phyloP scores from a whole-genome alignment of 2,888 invertebrate genomes.

The Macaria liturata region DNA sequence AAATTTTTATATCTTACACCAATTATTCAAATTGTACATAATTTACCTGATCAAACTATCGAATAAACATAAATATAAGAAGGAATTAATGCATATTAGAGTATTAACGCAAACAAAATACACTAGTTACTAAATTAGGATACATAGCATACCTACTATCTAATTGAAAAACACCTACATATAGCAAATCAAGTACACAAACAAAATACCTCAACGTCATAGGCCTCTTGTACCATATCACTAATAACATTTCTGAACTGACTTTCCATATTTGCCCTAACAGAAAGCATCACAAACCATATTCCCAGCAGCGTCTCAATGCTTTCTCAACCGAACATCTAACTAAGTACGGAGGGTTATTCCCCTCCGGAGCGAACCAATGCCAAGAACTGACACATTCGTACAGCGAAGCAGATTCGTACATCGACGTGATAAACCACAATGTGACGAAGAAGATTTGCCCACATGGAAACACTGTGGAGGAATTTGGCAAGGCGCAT shows the following conservation, averaged over 20 bases:
- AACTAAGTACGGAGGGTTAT: constrained; percentile 76
- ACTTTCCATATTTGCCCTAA: constrained; percentile 67
- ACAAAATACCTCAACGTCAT: constrained; percentile 27
- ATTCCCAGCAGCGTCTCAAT: constrained; percentile 80
- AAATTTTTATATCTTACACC: constrained; percentile 5
- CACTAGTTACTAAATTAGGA: too few relatives aligned
- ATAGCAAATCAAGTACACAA: too few relatives aligned
- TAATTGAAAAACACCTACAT: too few relatives aligned
- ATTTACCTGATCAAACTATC: too few relatives aligned
- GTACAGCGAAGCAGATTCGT: constrained; percentile 76
- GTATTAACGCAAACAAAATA: too few relatives aligned
- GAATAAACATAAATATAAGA: too few relatives aligned
- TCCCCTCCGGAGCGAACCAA: constrained; percentile 76
- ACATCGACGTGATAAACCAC: constrained; percentile 73
- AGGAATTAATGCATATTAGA: too few relatives aligned
- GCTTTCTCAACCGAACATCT: constrained; percentile 80
- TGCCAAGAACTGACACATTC: constrained; percentile 77
- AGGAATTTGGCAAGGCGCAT: constrained; percentile 78
- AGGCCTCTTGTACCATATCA: constrained; percentile 21
- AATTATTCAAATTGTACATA: background rate
- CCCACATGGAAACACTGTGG: constrained; percentile 74
- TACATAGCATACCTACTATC: too few relatives aligned
- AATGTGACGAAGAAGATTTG: constrained; percentile 66
- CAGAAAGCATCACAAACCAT: constrained; percentile 81
- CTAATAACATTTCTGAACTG: constrained; percentile 47